These are phyloP conservation scores for Eidolon helvum DNA, from an alignment of 2,113 vertebrate species.

Conservation along the genomic window DNA sequence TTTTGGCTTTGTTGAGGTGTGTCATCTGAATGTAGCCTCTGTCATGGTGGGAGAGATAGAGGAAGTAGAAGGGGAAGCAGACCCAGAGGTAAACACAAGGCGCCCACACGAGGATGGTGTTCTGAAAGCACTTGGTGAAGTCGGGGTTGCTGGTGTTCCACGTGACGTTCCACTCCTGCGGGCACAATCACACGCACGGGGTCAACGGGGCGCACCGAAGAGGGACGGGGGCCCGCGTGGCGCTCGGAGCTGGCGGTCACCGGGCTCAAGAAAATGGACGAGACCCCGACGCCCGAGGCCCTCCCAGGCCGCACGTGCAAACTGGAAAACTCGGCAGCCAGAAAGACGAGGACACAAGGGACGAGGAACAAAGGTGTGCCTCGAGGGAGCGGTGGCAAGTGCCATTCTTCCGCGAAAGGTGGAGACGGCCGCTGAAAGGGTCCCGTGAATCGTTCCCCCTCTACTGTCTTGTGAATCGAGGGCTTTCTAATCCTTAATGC, in stretches of 20 bases:
- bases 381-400: too few relatives aligned
- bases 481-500: background rate
- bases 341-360: background rate
- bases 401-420: too few relatives aligned
- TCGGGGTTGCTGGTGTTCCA: slow-evolving; percentile 92
- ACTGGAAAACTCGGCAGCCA: background rate
- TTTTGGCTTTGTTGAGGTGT: slow-evolving; percentile 94
- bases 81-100: slow-evolving; percentile 95
- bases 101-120: slow-evolving; percentile 92
- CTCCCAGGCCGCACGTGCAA: background rate
- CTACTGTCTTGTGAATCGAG: background rate
- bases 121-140: slow-evolving; percentile 96
- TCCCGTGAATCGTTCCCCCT: background rate
- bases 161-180: slow-evolving; percentile 93
- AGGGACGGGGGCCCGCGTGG: rapidly evolving
- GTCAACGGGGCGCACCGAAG: rapidly evolving
- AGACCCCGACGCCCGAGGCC: background rate
- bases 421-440: too few relatives aligned
- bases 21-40: slow-evolving; percentile 96
- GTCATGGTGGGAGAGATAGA: slow-evolving; percentile 88
- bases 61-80: slow-evolving; percentile 89
- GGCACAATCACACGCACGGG: background rate
- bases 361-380: rapidly evolving
- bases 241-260: rapidly evolving
- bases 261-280: background rate